A percentile compares a stretch with the other conserved stretches of the same genome.
phyloP scores from a whole-genome alignment of 2,888 invertebrate species.

The Boloria euphrosyne region DNA sequence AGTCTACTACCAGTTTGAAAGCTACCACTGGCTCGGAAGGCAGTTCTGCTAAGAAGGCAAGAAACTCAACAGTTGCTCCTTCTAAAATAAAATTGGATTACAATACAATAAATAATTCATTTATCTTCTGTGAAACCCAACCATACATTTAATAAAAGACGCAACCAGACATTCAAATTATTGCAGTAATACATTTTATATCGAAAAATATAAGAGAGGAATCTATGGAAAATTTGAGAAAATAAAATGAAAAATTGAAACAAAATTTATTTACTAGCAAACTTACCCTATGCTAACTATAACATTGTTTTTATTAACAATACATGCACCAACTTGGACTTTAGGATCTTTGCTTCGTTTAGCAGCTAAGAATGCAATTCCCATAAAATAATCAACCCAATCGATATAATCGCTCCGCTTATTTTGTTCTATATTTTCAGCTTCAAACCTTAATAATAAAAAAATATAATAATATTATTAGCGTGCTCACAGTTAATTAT shows the following conservation, averaged over 20 bases:
- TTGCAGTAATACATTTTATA: too few species aligned
- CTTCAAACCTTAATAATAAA: constrained; percentile 18
- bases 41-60: too few species aligned
- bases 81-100: too few species aligned
- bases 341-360: constrained; percentile 97
- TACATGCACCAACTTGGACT: constrained; percentile 97
- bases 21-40: too few species aligned
- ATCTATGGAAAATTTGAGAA: too few species aligned
- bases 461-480: background rate
- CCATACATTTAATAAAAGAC: too few species aligned
- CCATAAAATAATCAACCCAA: constrained; percentile 99
- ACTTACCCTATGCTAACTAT: constrained; percentile 92
- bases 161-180: too few species aligned
- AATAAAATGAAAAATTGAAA: too few species aligned
- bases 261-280: background rate
- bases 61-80: too few species aligned
- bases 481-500: background rate
- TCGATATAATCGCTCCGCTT: constrained; percentile 87
- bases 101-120: too few species aligned
- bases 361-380: constrained; percentile 93
- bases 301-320: constrained; percentile 92
- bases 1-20: too few species aligned
- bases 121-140: too few species aligned
- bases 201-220: background rate
- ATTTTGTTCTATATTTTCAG: constrained; percentile 41